Evolutionary conservation across 2,888 invertebrate genomes (phyloP).

Genomic region (Rhamnusium bicolor): DNA sequence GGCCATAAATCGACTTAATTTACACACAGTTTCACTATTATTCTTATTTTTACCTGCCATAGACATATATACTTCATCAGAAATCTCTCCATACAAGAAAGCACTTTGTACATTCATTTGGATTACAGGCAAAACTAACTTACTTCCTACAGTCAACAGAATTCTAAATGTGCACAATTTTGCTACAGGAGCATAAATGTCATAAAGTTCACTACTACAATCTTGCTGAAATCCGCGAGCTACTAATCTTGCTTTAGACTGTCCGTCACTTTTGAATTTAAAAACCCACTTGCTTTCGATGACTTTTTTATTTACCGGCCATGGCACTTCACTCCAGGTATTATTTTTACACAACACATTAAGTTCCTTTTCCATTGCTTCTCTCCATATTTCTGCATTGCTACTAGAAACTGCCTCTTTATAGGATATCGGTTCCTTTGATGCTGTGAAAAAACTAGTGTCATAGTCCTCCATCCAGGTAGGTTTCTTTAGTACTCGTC

Average conservation of each 20-base stretch:
- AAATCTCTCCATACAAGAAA: conserved; percentile 52
- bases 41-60: too few species aligned
- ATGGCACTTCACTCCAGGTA: conserved; percentile 34
- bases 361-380: neutral
- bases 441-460: neutral
- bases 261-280: conserved; percentile 30
- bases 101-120: conserved; percentile 54
- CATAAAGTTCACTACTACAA: conserved; percentile 1
- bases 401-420: neutral
- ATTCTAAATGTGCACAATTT: conserved; percentile 36
- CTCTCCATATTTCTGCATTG: neutral
- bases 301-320: conserved; percentile 35
- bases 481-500: neutral
- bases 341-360: conserved; percentile 7
- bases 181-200: too few species aligned
- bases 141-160: conserved; percentile 19
- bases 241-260: conserved; percentile 53
- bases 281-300: conserved; percentile 45
- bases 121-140: conserved; percentile 33
- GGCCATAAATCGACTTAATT: conserved; percentile 52
- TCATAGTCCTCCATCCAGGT: neutral
- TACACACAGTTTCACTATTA: conserved; percentile 48
- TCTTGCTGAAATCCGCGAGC: conserved; percentile 10
- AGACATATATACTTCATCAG: conserved; percentile 49
- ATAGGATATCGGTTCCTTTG: conserved; percentile 27